A percentile compares a stretch with the other conserved stretches of the same genome.
These are phyloP conservation scores for Hephaestus fuliginosus DNA, from an alignment of 2,797 vertebrate genomes.

Conservation along the genomic window DNA sequence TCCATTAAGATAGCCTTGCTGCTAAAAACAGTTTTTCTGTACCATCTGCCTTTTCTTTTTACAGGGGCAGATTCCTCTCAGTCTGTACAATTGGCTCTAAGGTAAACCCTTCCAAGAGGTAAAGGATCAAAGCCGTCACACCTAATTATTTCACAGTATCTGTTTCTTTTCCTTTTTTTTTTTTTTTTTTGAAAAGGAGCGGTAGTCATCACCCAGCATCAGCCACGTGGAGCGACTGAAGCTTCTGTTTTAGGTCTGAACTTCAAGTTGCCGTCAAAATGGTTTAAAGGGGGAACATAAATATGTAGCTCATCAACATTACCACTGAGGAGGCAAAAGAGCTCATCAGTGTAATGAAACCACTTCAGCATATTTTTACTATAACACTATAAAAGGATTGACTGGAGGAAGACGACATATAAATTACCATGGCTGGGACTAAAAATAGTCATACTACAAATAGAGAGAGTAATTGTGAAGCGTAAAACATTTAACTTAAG, in stretches of 20 bases:
- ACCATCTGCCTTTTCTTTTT: background rate
- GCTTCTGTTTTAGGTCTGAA: background rate
- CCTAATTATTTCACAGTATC: conserved; percentile 11
- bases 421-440: background rate
- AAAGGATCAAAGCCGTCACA: conserved; percentile 15
- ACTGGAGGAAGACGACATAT: background rate
- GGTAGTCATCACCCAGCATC: background rate
- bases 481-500: background rate
- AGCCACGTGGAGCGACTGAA: background rate
- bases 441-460: background rate
- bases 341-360: conserved; percentile 11
- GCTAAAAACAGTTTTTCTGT: conserved; percentile 4
- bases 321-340: conserved; percentile 5
- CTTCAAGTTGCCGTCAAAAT: conserved; percentile 20
- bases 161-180: background rate
- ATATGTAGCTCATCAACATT: background rate
- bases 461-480: background rate
- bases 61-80: conserved; percentile 22
- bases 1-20: conserved; percentile 34
- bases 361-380: background rate
- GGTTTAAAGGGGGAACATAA: conserved; percentile 5
- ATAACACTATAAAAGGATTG: background rate
- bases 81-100: conserved; percentile 4
- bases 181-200: conserved; percentile 6
- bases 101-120: conserved; percentile 11